Conservation (phyloP, 2,113 vertebrate species). For the Phaethornis superciliosus region DNA sequence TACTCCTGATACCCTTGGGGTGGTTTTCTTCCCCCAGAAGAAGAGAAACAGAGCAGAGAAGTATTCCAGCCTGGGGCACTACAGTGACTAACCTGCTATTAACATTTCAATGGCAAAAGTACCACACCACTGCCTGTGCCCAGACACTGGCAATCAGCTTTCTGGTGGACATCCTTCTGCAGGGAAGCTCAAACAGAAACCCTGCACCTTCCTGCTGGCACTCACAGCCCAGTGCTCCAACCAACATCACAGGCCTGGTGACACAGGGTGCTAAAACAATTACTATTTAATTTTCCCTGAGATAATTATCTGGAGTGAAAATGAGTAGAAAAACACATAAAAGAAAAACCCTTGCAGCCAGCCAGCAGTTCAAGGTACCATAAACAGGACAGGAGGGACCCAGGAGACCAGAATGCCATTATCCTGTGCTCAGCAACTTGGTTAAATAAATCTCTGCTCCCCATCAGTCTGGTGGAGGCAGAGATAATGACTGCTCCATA, state of each 20-base stretch:
- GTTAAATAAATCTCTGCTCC: neutral
- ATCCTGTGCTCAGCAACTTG: rapidly evolving
- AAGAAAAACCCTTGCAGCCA: neutral
- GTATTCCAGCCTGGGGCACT: neutral
- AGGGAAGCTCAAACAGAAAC: neutral
- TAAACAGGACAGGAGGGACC: neutral
- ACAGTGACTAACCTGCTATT: neutral
- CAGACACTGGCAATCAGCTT: neutral
- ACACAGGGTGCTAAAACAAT: neutral
- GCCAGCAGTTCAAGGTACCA: rapidly evolving
- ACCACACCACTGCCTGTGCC: neutral
- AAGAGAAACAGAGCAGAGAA: neutral
- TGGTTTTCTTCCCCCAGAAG: neutral
- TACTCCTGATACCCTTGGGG: neutral
- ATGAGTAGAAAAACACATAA: too few species aligned
- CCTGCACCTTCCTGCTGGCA: neutral
- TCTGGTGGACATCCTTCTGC: neutral
- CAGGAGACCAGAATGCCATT: neutral
- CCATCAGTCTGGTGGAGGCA: neutral
- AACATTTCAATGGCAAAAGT: neutral
- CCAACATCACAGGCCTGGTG: too few species aligned
- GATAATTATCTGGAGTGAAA: neutral
- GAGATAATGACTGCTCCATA: neutral
- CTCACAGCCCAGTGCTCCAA: neutral
- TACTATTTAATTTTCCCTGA: neutral